phyloP scores from a whole-genome alignment of 2,888 invertebrate genomes.

The Psococerastis gibbosa region DNA sequence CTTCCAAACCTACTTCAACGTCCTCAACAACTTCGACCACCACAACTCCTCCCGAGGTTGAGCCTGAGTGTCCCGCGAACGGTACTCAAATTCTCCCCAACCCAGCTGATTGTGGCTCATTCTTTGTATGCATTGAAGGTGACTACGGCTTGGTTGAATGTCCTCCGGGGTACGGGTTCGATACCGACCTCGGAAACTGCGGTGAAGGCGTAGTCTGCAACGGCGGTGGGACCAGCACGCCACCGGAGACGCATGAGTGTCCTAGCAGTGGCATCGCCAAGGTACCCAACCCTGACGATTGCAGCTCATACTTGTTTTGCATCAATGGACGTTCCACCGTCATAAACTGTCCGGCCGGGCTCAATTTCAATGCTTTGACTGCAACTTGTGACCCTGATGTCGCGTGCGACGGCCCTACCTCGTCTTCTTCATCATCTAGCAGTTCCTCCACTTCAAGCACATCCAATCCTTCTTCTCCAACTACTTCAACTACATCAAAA shows the following conservation, averaged over 20 bases:
- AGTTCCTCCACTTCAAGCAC: background rate
- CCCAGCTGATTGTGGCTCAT: background rate
- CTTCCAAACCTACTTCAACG: background rate
- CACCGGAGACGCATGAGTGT: background rate
- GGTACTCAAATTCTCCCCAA: background rate
- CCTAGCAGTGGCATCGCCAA: background rate
- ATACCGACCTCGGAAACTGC: background rate
- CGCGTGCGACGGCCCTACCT: background rate
- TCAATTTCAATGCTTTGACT: slow-evolving; percentile 4
- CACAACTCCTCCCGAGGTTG: background rate
- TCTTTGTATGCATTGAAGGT: background rate
- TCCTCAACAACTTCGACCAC: background rate
- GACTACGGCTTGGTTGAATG: background rate
- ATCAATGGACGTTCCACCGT: slow-evolving; percentile 5
- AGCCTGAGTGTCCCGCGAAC: background rate
- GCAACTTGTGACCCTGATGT: slow-evolving; percentile 2
- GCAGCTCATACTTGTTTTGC: slow-evolving; percentile 10
- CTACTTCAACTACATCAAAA: background rate
- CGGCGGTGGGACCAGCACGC: background rate
- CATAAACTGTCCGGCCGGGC: slow-evolving; percentile 8
- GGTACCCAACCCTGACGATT: slow-evolving; percentile 10
- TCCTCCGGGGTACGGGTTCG: background rate
- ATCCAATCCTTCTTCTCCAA: background rate
- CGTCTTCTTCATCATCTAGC: background rate
- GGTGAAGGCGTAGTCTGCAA: background rate